Base-by-base conservation (phyloP, 1,140 invertebrate species). In the Aphelinus certus region DNA sequence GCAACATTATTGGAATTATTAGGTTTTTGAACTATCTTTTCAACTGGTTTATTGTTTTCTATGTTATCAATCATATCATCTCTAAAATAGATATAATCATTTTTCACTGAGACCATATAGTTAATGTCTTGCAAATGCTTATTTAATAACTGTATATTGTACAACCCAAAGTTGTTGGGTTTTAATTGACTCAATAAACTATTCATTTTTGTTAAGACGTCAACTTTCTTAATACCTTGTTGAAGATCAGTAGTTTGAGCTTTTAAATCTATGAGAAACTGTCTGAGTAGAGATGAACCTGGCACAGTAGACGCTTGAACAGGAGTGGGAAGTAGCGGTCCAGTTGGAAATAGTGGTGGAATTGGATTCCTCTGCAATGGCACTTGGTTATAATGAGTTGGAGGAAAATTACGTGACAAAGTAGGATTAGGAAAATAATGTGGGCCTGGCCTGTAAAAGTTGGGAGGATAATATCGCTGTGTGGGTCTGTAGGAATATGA, bases 51-150 rank as follows among this genome's bases (percentile, higher is more conserved):
- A 2, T 48, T 3, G 2, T 47, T 10, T n/a, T 47, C 7, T 48
- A 4, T 46, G n/a, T 2, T 63, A 10, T 3, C 10, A 63, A 45
- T 48, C 10, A 2, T 63, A n/a, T 51, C 7, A 26, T 71, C 63
- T 71, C 60, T 76, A 55, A 76, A 77, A 79, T 71, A 84, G 26
- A 82, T 46, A 60, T 69, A 76, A 53, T 79, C 62, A 7, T 71
- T 43, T 0, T 75, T 56, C 2, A 80, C 10, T 6, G 2, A 6
- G 6, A 86, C 43, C 7, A 71, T 57, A 46, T 84, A 79, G 3
- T 67, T 42, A 9, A 85, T 4, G 55, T 79, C 66, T 0, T 10
- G 26, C 3, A 84, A 62, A 4, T 85, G 79, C 0, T 51, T 4
- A 65, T 64, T 70, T 2, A 75, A 43, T 42, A 26, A 46, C n/a